Evolutionary conservation across 2,797 vertebrate genomes (phyloP).

Genomic region (Tragelaphus eurycerus): DNA sequence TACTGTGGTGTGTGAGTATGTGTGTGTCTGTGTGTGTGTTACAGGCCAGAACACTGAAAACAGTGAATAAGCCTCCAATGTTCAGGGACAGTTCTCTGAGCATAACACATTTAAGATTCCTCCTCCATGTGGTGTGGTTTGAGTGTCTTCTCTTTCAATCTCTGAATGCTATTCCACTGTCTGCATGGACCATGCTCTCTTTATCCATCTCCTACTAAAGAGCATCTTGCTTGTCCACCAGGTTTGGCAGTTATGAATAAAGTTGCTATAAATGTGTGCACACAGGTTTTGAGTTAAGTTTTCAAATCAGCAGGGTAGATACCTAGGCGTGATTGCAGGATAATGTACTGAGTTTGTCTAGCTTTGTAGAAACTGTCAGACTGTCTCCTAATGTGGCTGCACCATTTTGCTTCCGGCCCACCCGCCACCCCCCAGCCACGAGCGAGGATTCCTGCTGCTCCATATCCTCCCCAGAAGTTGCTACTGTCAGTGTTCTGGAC

Average conservation of each 20-base stretch:
- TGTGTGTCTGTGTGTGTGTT: no score
- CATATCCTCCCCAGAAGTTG: not conserved
- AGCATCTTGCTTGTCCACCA: not conserved
- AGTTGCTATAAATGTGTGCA: not conserved
- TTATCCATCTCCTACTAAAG: not conserved
- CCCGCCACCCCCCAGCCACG: not conserved
- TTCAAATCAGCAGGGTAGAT: not conserved
- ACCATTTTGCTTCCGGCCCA: not conserved
- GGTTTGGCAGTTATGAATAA: not conserved
- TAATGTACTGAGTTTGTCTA: not conserved
- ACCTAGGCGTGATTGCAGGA: not conserved
- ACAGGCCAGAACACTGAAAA: not conserved
- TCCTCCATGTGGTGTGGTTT: not conserved
- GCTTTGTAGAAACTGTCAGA: not conserved
- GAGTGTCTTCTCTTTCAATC: not conserved
- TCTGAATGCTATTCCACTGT: not conserved
- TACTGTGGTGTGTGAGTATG: not conserved
- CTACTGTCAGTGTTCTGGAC: not conserved
- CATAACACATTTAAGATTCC: not conserved
- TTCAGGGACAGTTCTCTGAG: not conserved
- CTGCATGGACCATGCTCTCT: not conserved
- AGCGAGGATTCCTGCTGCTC: not conserved
- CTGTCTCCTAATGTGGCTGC: not conserved
- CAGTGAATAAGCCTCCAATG: not conserved
- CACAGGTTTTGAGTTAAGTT: not conserved